Evolutionary conservation across 2,113 vertebrate genomes (phyloP), one percentile per base, ranked within the genome.

Genomic region (Heptranchias perlo): DNA sequence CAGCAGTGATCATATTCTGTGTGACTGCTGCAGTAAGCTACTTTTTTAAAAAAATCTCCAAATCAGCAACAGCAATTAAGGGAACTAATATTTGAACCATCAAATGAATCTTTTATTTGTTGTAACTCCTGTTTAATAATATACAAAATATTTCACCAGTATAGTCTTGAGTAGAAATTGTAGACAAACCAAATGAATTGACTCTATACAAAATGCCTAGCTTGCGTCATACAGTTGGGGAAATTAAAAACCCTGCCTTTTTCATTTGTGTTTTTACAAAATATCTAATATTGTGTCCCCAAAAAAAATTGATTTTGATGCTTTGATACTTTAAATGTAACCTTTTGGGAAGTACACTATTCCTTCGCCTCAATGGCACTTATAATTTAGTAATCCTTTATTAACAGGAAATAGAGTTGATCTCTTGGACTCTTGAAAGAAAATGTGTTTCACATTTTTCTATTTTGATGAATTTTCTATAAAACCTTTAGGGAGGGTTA

Each of bases 361-460:
- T 52, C 25, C 49, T 89, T 89, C 47, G 39, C n/a, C n/a, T 82
- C 44, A 18, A 82, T 44, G 39, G 76, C 14, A 39, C n/a, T 82
- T 89, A 31, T 35, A 89, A 89, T 89, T 89, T 89, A 10, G 13
- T 54, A 58, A 91, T 58, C 2, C 13, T 58, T 58, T 28, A 82
- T 82, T 21, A 82, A 82, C 78, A 82, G 87, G 87, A 91, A 91
- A 91, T 91, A 16, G 49, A 52, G 14, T 91, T 91, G 87, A 58
- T 91, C 31, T 86, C 44, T 86, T 86, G 35, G 14, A 86, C 39
- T 35, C 54, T 91, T 61, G 28, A 58, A 91, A 91, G 28, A 11
- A 49, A 69, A 95, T 64, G 28, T 69, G 94, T 95, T 67, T 73
- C 31, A 31, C 21, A 94, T 47, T 69, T 67, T 73, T 69, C 44